Evolutionary conservation across 2,797 vertebrate species (phyloP), one percentile per base, ranked within the genome.

Genomic region (Neolamprologus multifasciatus): DNA sequence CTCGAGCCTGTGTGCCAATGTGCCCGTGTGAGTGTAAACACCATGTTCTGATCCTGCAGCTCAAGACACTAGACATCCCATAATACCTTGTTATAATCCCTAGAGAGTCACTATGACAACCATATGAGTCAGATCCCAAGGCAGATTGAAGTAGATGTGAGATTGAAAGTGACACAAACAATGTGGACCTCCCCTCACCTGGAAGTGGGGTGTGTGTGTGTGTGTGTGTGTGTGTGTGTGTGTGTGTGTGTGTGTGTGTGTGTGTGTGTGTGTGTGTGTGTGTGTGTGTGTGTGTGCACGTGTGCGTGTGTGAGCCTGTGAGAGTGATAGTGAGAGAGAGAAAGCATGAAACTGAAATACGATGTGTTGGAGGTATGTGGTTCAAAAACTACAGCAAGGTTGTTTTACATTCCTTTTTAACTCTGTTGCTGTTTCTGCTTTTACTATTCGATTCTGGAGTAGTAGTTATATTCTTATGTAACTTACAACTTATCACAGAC

Each of bases 1-100:
- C 79, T 86, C 23, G 26, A 59, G 83, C 23, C 48, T 19, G 19
- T 83, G 84, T 77, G 80, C 79, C 48, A 31, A 12, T 81, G 84
- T 77, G 80, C 77, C 82, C 81, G 64, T 80, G 71, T 23, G 50
- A 4, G 78, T 86, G 78, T 82, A 85, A 89, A 89, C 87, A 84
- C 57, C 12, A 11, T 83, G 85, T 57, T 89, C 76, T 78, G 84
- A 91, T 91, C 86, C 88, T 45, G 81, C 82, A 69, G 83, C 88
- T 86, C 55, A 5, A 90, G 78, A 89, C 81, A 83, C 76, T 7
- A 86, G 80, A 91, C 92, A 93, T 91, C 92, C 89, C 89, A 91
- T 94, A 94, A 94, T 93, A 88, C 86, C 90, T 87, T 78, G 87
- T 90, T 93, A 84, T 91, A 91, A 92, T 91, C 93, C 92, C 88